Evolutionary conservation across 1,140 invertebrate species (phyloP).

Genomic region (Periplaneta americana): DNA sequence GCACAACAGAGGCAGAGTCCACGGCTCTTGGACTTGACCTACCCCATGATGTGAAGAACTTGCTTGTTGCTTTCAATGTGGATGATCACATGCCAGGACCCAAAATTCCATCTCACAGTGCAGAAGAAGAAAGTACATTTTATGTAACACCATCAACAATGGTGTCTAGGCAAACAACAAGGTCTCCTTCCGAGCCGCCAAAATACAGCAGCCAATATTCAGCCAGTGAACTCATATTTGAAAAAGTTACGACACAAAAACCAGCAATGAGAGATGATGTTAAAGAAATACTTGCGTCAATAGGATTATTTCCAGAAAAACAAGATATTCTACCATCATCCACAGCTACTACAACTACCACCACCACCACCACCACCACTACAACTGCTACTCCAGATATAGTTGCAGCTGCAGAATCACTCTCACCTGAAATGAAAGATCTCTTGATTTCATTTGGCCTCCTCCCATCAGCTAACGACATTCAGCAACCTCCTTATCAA

Average conservation of each 20-base stretch:
- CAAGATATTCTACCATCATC: neutral
- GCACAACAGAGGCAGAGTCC: neutral
- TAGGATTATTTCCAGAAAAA: constrained; percentile 11
- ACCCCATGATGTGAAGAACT: constrained; percentile 25
- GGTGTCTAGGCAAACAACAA: no score
- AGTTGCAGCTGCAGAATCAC: constrained; percentile 30
- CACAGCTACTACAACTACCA: neutral
- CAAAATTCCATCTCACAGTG: neutral
- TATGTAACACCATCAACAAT: neutral
- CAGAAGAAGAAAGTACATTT: neutral
- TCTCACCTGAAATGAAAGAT: constrained; percentile 39
- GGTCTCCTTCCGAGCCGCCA: neutral
- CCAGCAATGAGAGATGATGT: constrained; percentile 17
- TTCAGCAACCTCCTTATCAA: neutral
- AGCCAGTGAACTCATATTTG: neutral
- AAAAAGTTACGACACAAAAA: constrained; percentile 8
- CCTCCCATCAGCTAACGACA: constrained; percentile 6
- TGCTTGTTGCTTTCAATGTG: constrained; percentile 19
- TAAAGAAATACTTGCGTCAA: constrained; percentile 23
- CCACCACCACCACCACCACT: constrained; percentile 8
- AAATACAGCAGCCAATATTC: neutral
- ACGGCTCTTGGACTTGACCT: constrained; percentile 17
- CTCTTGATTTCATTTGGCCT: constrained; percentile 40
- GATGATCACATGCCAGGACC: constrained; percentile 13
- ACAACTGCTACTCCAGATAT: constrained; percentile 28